phyloP scores from a whole-genome alignment of 2,113 vertebrate species.

The Drymodes brunneopygia region DNA sequence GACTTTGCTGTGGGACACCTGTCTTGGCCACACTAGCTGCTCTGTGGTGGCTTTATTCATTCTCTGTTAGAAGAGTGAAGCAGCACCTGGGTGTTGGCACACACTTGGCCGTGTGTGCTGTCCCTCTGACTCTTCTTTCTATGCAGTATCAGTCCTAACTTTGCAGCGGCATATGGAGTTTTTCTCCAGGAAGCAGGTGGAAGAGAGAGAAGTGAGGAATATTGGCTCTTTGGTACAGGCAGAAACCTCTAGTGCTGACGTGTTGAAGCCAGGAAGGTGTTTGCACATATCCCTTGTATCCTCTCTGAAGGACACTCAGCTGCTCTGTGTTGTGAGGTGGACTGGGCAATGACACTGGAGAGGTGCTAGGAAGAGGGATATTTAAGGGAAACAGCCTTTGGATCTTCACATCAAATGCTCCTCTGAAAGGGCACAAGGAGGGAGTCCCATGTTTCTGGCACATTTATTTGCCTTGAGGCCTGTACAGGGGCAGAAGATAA shows the following conservation, averaged over 20 bases:
- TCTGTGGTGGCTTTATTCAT: neutral
- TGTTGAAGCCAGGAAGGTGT: neutral
- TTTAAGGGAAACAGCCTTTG: neutral
- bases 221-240: neutral
- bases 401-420: neutral
- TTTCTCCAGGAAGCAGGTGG: neutral
- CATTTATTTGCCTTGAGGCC: neutral
- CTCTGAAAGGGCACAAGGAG: neutral
- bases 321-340: neutral
- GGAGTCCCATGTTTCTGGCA: neutral
- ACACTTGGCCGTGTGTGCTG: neutral
- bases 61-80: neutral
- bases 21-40: neutral
- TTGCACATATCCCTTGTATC: neutral
- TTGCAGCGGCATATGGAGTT: neutral
- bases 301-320: neutral
- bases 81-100: neutral
- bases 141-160: neutral
- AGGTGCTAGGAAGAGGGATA: neutral
- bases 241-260: neutral
- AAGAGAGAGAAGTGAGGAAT: neutral
- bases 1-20: neutral
- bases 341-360: rapidly evolving
- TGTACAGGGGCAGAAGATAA: neutral
- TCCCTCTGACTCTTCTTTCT: neutral